Base-by-base conservation (phyloP, 1,140 invertebrate genomes). In the Drosophila yakuba region DNA sequence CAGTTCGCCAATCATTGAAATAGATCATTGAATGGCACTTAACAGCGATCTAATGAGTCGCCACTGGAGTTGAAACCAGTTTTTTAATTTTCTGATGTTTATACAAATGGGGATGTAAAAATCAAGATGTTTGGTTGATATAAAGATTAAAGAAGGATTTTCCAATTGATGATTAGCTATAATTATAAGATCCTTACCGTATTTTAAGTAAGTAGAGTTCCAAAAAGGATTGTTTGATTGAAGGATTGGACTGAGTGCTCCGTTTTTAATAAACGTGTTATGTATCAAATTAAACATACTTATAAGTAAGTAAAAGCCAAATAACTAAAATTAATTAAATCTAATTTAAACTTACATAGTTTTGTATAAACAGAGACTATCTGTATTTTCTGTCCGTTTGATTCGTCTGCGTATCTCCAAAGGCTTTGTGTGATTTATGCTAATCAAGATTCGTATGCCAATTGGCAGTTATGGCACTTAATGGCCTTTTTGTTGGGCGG, bases 401-500 rank as follows among this genome's bases (percentile, higher is more conserved):
- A n/a, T 25, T 6, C 12, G 20, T 43, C 59, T 28, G 8, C 7
- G 28, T n/a, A n/a, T 41, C 35, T 50, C 72, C 72, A 75, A 60
- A 71, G 56, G 50, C 47, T 69, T 59, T 69, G 35, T 35, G 43
- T 75, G 48, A 66, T 67, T 48, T 80, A 83, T 83, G 80, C 76
- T 84, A 83, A 83, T 83, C 59, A 56, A 43, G 52, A 80, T 71
- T 62, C 63, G 71, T 69, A 69, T 80, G 59, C 55, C 58, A 74
- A 67, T 59, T 86, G 82, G 60, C 77, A 78, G 72, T 82, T 80
- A 74, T 63, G 66, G 66, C 66, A 48, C 66, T 52, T 74, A 72
- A 88, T 82, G 57, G 78, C 63, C 64, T 60, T 60, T 84, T 78
- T 68, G 55, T 68, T 59, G 45, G 47, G 28, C 54, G 58, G 54